Percentiles rank a stretch among this genome's conserved stretches.
phyloP scores from a whole-genome alignment of 2,797 vertebrate genomes.

The Gobionotothen gibberifrons region DNA sequence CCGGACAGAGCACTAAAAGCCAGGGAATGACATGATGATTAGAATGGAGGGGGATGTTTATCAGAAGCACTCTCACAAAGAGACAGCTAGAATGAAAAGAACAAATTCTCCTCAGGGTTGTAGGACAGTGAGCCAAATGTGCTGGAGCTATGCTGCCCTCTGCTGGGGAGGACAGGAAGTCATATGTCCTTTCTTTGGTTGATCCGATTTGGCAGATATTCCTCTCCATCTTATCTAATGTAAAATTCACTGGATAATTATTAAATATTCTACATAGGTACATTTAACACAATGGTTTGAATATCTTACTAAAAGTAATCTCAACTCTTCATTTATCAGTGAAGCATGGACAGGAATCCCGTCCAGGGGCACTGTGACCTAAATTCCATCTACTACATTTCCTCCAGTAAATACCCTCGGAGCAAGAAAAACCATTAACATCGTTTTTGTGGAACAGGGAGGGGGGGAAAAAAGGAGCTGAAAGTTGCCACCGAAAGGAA shows the following conservation, averaged over 20 bases:
- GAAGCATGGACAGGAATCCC: conserved; percentile 55
- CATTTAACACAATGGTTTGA: conserved; percentile 34
- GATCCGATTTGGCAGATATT: conserved; percentile 41
- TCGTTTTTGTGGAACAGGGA: conserved; percentile 49
- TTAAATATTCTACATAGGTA: conserved; percentile 42
- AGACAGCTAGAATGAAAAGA: conserved; percentile 70
- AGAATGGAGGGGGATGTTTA: conserved; percentile 82
- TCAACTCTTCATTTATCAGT: conserved; percentile 56
- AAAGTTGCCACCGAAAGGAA: conserved; percentile 64
- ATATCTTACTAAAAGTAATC: conserved; percentile 45
- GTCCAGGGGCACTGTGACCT: conserved; percentile 70
- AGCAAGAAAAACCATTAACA: conserved; percentile 64
- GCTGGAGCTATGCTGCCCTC: conserved; percentile 84
- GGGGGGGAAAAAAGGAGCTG: conserved; percentile 14
- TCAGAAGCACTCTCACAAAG: conserved; percentile 81
- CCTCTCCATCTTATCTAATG: conserved; percentile 11
- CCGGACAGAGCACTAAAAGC: conserved; percentile 82
- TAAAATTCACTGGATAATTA: conserved; percentile 51
- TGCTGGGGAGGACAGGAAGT: conserved; percentile 61
- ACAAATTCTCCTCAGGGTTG: conserved; percentile 66
- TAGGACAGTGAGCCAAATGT: background rate
- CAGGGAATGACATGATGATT: conserved; percentile 84
- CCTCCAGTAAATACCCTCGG: conserved; percentile 66
- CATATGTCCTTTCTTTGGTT: conserved; percentile 17
- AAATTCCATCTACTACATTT: conserved; percentile 71